Percentiles rank a stretch among this genome's conserved stretches.
Conservation (phyloP, 2,888 invertebrate genomes). For the Odontothrips loti region DNA sequence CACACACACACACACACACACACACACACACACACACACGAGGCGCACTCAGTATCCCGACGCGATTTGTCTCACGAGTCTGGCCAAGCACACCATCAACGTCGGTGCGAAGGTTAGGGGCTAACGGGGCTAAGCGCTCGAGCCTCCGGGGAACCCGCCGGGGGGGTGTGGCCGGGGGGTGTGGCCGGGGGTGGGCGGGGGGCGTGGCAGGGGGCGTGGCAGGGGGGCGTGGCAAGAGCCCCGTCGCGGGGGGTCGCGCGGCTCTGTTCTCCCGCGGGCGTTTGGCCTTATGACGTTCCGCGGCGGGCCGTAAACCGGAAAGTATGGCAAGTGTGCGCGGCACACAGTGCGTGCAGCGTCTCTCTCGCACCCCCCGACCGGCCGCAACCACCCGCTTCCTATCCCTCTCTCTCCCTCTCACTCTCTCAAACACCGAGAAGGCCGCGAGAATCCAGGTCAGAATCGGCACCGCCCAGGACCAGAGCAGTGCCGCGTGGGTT, state of each 20-base stretch:
- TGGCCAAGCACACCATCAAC: too few species aligned
- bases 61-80: too few species aligned
- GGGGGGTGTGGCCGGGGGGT: neutral
- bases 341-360: neutral
- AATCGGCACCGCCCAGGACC: too few species aligned
- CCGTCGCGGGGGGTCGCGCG: neutral
- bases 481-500: too few species aligned
- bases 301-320: neutral
- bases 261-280: neutral
- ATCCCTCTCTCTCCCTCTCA: neutral
- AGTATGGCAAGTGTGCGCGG: neutral
- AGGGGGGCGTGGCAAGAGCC: too few species aligned
- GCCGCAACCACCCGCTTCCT: neutral
- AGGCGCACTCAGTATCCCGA: neutral
- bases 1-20: too few species aligned
- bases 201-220: neutral
- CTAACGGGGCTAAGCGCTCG: neutral
- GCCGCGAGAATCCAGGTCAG: too few species aligned
- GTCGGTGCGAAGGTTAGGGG: neutral
- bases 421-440: neutral
- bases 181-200: neutral
- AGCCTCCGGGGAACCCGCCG: neutral
- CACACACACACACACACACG: neutral
- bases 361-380: neutral
- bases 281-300: constrained; percentile 5